Evolutionary conservation across 2,797 vertebrate species (phyloP).

Genomic region (Phalloptychus januarius): DNA sequence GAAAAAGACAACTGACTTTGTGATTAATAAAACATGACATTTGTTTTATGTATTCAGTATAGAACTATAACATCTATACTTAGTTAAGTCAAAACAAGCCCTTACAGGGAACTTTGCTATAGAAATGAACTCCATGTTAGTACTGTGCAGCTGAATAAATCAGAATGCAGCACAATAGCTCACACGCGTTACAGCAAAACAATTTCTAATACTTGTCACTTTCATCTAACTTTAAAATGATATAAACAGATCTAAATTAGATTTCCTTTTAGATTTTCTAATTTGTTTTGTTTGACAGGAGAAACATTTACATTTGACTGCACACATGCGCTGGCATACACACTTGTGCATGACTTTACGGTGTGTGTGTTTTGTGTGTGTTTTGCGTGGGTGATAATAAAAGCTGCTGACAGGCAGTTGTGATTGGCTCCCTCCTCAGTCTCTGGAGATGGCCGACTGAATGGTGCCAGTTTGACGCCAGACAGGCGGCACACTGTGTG

Average conservation of each 20-base stretch:
- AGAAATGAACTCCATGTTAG: not conserved
- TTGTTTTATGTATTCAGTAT: not conserved
- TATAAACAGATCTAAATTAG: not conserved
- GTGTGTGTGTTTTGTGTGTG: constrained; percentile 20
- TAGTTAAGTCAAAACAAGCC: not conserved
- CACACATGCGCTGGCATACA: constrained; percentile 8
- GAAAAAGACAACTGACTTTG: not conserved
- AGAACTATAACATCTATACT: not conserved
- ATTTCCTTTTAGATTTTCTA: not conserved
- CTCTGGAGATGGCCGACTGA: constrained; percentile 66
- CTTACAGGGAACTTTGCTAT: not conserved
- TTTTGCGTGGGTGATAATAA: constrained; percentile 60
- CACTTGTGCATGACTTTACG: constrained; percentile 26
- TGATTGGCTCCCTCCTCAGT: constrained; percentile 61
- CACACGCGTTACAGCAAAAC: not conserved
- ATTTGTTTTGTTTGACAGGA: constrained; percentile 16
- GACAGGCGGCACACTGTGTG: constrained; percentile 55
- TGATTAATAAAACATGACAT: not conserved
- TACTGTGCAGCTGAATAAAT: not conserved
- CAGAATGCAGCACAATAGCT: not conserved
- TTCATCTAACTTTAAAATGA: not conserved
- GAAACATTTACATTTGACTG: constrained; percentile 26
- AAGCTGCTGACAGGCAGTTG: constrained; percentile 63
- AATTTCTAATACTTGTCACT: not conserved
- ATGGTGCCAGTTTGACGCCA: constrained; percentile 74